These are phyloP conservation scores for Zeugodacus cucurbitae DNA, from an alignment of 1,140 invertebrate species.

Conservation along the genomic window DNA sequence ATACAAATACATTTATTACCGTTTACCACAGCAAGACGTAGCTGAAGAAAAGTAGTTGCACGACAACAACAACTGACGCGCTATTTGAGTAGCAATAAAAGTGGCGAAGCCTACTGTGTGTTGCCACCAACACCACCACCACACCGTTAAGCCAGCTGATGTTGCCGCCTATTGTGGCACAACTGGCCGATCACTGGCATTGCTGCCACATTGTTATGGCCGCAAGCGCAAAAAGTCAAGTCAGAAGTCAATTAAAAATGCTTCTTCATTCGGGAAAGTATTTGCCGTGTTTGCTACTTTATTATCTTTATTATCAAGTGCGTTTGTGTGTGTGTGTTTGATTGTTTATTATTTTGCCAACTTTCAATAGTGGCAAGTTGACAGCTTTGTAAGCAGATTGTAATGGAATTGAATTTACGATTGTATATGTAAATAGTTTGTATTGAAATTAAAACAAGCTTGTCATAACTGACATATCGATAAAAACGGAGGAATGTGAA, in stretches of 20 bases:
- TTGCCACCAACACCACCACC: not conserved
- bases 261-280: conserved; percentile 8
- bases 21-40: not conserved
- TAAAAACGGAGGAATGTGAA: not conserved
- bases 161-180: conserved; percentile 11
- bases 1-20: not conserved
- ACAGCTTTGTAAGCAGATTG: conserved; percentile 36
- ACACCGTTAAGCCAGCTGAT: not conserved
- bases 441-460: not conserved
- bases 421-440: not conserved
- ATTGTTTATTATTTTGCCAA: not conserved
- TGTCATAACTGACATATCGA: not conserved
- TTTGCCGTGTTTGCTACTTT: conserved; percentile 1
- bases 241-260: conserved; percentile 41
- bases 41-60: not conserved
- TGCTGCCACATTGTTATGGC: not conserved
- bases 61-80: not conserved
- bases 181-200: not conserved
- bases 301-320: conserved; percentile 14
- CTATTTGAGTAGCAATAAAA: conserved; percentile 41
- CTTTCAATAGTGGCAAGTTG: conserved; percentile 26
- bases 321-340: not conserved
- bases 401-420: conserved; percentile 32
- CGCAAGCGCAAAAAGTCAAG: conserved; percentile 31
- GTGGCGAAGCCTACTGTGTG: conserved; percentile 18